Evolutionary conservation across 2,113 vertebrate species (phyloP).

Genomic region (Albula goreensis): DNA sequence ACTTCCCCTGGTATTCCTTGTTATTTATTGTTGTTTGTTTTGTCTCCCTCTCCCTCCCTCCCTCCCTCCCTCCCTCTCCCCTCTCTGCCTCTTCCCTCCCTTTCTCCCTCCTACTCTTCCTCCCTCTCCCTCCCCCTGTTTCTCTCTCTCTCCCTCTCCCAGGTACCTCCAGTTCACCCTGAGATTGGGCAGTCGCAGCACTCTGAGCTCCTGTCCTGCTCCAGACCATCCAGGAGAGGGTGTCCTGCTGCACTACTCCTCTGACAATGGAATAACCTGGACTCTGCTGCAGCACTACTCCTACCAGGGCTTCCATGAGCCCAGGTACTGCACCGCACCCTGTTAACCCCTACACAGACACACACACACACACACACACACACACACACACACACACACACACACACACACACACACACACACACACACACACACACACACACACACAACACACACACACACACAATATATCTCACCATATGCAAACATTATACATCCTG

Average conservation of each 20-base stretch:
- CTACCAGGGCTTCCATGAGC: constrained; percentile 93
- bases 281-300: constrained; percentile 92
- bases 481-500: too few species aligned
- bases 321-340: constrained; percentile 71
- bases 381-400: neutral
- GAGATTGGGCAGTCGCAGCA: constrained; percentile 90
- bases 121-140: neutral
- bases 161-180: constrained; percentile 97
- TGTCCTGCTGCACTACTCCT: constrained; percentile 90
- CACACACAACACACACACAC: neutral
- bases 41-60: constrained; percentile 21
- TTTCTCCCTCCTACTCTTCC: neutral
- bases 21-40: neutral
- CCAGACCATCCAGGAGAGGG: constrained; percentile 94
- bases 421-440: neutral
- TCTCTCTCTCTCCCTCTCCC: constrained; percentile 17
- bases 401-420: too few species aligned
- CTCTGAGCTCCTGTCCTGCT: constrained; percentile 90
- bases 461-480: neutral
- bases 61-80: constrained; percentile 18
- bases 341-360: neutral
- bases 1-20: neutral
- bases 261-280: constrained; percentile 96
- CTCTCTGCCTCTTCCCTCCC: neutral
- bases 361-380: neutral